phyloP scores from a whole-genome alignment of 1,140 invertebrate genomes.

The Drosophila parvula region DNA sequence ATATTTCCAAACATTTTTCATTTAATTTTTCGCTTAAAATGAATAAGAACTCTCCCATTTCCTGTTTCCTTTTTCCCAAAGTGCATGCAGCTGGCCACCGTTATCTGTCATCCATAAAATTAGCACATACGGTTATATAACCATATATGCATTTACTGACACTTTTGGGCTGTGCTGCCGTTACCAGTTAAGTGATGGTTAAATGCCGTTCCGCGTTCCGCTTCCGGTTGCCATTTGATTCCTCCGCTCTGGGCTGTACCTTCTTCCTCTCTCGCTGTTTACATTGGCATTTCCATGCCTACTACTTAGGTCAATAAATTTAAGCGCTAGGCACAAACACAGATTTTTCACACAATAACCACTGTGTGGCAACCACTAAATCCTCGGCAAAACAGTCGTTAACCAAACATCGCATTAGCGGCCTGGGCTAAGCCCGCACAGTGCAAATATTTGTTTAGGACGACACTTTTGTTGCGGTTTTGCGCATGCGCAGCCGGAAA shows the following conservation, averaged over 20 bases:
- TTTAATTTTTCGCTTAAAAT: neutral
- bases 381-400: conserved; percentile 60
- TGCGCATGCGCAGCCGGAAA: conserved; percentile 68
- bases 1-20: no score
- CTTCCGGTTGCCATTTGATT: conserved; percentile 52
- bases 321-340: conserved; percentile 61
- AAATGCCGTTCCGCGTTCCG: conserved; percentile 13
- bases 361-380: conserved; percentile 59
- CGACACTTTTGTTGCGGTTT: conserved; percentile 38
- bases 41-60: neutral
- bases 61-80: neutral
- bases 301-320: conserved; percentile 65
- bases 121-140: conserved; percentile 47
- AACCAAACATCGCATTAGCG: conserved; percentile 55
- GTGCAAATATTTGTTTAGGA: conserved; percentile 75
- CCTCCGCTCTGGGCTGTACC: conserved; percentile 18
- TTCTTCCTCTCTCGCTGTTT: conserved; percentile 29
- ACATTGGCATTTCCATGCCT: conserved; percentile 70
- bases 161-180: conserved; percentile 31
- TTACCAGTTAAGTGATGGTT: conserved; percentile 28
- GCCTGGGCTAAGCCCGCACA: conserved; percentile 36
- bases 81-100: conserved; percentile 21
- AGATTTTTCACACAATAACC: conserved; percentile 77
- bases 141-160: conserved; percentile 17
- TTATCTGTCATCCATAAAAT: conserved; percentile 40